Conservation (phyloP, 1,140 invertebrate genomes). For the Eupristina koningsbergeri region DNA sequence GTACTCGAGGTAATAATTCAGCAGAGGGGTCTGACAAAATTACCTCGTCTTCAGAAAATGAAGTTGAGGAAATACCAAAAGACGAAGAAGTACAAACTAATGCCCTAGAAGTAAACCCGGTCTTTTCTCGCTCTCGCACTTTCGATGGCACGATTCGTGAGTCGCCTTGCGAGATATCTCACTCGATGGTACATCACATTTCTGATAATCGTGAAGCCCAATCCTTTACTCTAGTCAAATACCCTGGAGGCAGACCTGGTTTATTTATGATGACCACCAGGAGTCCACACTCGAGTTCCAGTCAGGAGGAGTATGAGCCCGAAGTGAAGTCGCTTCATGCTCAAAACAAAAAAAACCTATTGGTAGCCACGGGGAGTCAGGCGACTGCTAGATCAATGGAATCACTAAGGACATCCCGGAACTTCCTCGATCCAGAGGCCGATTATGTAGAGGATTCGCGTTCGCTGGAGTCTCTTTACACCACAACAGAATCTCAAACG, state of each 20-base stretch:
- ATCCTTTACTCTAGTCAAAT: background rate
- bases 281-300: constrained; percentile 80
- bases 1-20: constrained; percentile 48
- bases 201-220: background rate
- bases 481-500: constrained; percentile 72
- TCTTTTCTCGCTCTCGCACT: constrained; percentile 23
- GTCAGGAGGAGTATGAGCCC: constrained; percentile 80
- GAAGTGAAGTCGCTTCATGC: constrained; percentile 62
- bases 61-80: constrained; percentile 66
- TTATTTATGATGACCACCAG: constrained; percentile 75
- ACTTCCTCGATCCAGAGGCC: constrained; percentile 67
- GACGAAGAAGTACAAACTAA: constrained; percentile 53
- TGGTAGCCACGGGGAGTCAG: constrained; percentile 75
- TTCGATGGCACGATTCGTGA: constrained; percentile 40
- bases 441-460: constrained; percentile 67
- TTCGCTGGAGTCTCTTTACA: constrained; percentile 65
- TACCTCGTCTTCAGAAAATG: constrained; percentile 66
- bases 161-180: background rate
- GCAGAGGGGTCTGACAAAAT: constrained; percentile 66
- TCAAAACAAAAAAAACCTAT: constrained; percentile 73
- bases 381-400: constrained; percentile 82
- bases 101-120: background rate
- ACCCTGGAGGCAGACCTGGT: constrained; percentile 65
- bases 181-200: background rate
- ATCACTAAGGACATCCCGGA: constrained; percentile 64